These are phyloP conservation scores for Drosophila miranda DNA, from an alignment of 1,140 invertebrate species.

Conservation along the genomic window DNA sequence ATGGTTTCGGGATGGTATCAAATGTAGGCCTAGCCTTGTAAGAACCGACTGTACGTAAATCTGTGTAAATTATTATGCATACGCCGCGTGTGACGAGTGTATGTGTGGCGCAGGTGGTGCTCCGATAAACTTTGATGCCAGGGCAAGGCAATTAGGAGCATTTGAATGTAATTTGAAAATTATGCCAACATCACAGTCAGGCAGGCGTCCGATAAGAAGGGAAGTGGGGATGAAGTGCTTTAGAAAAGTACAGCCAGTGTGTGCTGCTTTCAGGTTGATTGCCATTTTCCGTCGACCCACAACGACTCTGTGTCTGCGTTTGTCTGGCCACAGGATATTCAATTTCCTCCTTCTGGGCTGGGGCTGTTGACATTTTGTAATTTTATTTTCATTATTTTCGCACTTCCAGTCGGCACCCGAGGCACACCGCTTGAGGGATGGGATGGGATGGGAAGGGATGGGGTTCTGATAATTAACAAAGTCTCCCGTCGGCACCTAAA, in stretches of 20 bases:
- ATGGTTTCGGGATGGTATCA: too few relatives aligned
- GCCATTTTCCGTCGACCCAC: not conserved
- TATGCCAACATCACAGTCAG: constrained; percentile 64
- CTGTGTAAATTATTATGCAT: constrained; percentile 28
- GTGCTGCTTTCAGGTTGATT: constrained; percentile 7
- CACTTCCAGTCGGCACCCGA: constrained; percentile 18
- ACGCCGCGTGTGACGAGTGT: constrained; percentile 16
- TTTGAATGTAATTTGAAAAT: constrained; percentile 70
- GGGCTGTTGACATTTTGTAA: constrained; percentile 34
- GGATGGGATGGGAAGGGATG: constrained; percentile 4
- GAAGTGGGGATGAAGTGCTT: not conserved
- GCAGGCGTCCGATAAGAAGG: constrained; percentile 13
- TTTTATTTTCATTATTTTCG: constrained; percentile 49
- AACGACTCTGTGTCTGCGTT: not conserved
- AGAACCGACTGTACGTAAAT: too few relatives aligned
- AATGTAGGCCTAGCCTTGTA: too few relatives aligned
- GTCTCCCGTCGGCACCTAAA: constrained; percentile 18
- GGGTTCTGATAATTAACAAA: constrained; percentile 49
- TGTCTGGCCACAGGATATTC: constrained; percentile 56
- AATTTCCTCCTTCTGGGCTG: constrained; percentile 45
- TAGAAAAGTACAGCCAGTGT: constrained; percentile 7
- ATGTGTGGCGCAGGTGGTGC: constrained; percentile 31
- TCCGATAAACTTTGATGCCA: constrained; percentile 47
- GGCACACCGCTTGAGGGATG: constrained; percentile 7
- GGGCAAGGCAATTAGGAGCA: constrained; percentile 53